A percentile compares a stretch with the other conserved stretches of the same genome.
Conservation (phyloP, 2,113 vertebrate genomes). For the Coregonus clupeaformis region DNA sequence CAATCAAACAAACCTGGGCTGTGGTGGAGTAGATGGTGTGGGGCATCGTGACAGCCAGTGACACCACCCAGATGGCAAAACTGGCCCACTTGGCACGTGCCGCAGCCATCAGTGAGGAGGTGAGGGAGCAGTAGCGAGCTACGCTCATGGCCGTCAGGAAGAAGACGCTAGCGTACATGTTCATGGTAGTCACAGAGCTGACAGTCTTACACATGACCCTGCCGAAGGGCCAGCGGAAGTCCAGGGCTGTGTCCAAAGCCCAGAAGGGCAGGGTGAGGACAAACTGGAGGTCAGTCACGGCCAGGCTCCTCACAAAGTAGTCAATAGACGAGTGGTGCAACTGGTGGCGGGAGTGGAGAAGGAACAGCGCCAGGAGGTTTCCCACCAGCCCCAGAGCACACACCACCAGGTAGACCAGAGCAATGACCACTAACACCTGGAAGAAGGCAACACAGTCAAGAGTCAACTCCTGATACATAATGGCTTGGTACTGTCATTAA, state of each 20-base stretch:
- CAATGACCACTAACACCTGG: slow-evolving; percentile 70
- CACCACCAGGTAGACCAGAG: slow-evolving; percentile 75
- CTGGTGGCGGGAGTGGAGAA: slow-evolving; percentile 69
- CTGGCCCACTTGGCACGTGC: slow-evolving; percentile 70
- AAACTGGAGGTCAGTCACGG: slow-evolving; percentile 79
- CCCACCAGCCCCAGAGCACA: slow-evolving; percentile 78
- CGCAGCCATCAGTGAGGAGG: slow-evolving; percentile 61
- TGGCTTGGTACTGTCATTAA: too few relatives aligned
- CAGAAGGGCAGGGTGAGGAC: slow-evolving; percentile 81
- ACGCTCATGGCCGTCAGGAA: slow-evolving; percentile 81
- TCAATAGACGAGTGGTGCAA: slow-evolving; percentile 72
- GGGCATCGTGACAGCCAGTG: slow-evolving; percentile 74
- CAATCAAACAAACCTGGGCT: slow-evolving; percentile 54
- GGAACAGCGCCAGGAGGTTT: slow-evolving; percentile 75
- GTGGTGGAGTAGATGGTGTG: slow-evolving; percentile 77
- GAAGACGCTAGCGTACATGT: slow-evolving; percentile 81
- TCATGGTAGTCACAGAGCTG: slow-evolving; percentile 77
- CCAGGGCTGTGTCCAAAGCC: slow-evolving; percentile 77
- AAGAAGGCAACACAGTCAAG: neutral
- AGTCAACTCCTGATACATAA: neutral
- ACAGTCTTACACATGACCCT: slow-evolving; percentile 80
- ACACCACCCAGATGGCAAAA: slow-evolving; percentile 73
- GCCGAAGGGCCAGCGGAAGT: slow-evolving; percentile 83
- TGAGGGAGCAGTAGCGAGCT: slow-evolving; percentile 73
- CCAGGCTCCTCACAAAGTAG: slow-evolving; percentile 77